These are phyloP conservation scores for Mobula birostris DNA, from an alignment of 2,113 vertebrate genomes.

Conservation along the genomic window DNA sequence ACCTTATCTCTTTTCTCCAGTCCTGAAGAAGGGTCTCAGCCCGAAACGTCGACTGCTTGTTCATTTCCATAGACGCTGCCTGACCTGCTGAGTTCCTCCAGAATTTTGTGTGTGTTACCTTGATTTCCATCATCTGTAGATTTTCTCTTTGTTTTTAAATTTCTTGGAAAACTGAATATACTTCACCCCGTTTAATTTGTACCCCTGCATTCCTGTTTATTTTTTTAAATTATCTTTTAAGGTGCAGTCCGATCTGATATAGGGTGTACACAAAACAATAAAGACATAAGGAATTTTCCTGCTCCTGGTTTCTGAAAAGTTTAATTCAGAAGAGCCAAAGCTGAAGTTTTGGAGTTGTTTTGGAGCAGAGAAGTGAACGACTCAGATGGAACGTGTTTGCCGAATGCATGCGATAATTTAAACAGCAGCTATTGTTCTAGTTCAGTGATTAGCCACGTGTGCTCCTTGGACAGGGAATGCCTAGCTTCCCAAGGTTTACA, in stretches of 20 bases:
- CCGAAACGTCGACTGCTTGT: too few species aligned
- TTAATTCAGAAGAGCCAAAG: background rate
- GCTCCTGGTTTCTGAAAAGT: background rate
- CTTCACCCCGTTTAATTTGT: background rate
- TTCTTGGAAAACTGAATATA: background rate
- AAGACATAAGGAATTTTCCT: background rate
- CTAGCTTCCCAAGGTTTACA: background rate
- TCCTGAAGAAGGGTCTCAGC: too few species aligned
- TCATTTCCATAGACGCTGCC: too few species aligned
- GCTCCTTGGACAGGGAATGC: background rate
- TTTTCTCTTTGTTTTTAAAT: too few species aligned
- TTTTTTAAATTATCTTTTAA: background rate
- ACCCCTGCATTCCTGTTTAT: background rate
- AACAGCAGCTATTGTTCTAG: conserved; percentile 12
- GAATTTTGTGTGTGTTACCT: too few species aligned
- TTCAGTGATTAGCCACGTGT: conserved; percentile 13
- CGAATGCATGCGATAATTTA: background rate
- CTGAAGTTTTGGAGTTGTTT: background rate
- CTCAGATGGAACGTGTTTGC: background rate
- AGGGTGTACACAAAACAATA: background rate
- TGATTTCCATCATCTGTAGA: too few species aligned
- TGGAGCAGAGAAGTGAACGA: too few species aligned
- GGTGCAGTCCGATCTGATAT: background rate
- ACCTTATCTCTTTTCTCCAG: too few species aligned
- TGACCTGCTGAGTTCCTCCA: too few species aligned